phyloP scores from a whole-genome alignment of 2,888 invertebrate genomes.

The Sabellastarte sp. region DNA sequence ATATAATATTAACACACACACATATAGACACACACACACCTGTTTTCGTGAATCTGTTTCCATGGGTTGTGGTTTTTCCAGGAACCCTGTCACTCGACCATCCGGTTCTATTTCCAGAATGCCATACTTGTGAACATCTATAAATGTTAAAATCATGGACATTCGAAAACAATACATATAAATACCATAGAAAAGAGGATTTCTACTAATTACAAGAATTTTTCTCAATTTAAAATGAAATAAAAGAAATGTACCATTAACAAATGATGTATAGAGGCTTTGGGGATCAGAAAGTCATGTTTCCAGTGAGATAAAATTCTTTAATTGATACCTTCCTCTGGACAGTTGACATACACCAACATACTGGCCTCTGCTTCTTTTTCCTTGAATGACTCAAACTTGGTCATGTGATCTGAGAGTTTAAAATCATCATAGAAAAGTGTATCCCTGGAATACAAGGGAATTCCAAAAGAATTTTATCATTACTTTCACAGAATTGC shows the following conservation, averaged over 20 bases:
- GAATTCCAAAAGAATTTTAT: too few relatives aligned
- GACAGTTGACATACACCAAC: conserved; percentile 20
- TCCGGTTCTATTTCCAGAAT: conserved; percentile 21
- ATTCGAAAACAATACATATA: neutral
- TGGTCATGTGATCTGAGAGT: conserved; percentile 11
- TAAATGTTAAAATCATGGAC: conserved; percentile 6
- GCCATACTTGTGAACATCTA: conserved; percentile 28
- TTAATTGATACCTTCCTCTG: conserved; percentile 27
- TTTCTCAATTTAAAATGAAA: neutral
- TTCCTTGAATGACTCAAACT: conserved; percentile 12
- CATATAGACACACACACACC: too few relatives aligned
- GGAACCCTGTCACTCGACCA: conserved; percentile 15
- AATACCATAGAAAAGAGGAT: neutral
- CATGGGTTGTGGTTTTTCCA: conserved; percentile 25
- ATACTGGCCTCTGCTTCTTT: conserved; percentile 14
- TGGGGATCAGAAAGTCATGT: too few relatives aligned
- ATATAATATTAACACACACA: too few relatives aligned
- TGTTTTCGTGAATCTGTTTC: conserved; percentile 27
- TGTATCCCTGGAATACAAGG: conserved; percentile 28
- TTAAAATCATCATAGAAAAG: conserved; percentile 26
- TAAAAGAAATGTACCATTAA: neutral
- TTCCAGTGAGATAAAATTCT: too few relatives aligned
- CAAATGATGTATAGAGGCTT: too few relatives aligned
- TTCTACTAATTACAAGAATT: neutral
- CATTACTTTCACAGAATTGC: too few relatives aligned